Evolutionary conservation across 2,797 vertebrate genomes (phyloP).

Genomic region (Pygocentrus nattereri): DNA sequence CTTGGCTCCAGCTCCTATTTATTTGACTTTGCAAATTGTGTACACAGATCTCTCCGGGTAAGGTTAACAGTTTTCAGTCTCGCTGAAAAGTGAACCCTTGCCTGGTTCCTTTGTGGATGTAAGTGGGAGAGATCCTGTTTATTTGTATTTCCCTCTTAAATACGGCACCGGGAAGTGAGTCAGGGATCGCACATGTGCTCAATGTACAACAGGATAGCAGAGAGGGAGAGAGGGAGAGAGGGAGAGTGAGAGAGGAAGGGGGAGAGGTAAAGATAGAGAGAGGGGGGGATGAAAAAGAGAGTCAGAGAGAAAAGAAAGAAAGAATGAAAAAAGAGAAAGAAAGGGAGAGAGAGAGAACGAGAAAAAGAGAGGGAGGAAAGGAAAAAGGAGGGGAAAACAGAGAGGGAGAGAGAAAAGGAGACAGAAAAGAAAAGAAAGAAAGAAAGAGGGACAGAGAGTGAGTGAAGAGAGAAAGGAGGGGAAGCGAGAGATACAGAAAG

Average conservation of each 20-base stretch:
- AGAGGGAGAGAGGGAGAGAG: background rate
- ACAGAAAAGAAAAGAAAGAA: background rate
- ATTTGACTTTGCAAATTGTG: conserved; percentile 80
- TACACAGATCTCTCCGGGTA: conserved; percentile 78
- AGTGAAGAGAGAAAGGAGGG: too few relatives aligned
- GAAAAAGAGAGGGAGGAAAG: too few relatives aligned
- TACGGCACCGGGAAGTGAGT: conserved; percentile 75
- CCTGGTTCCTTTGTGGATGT: conserved; percentile 73
- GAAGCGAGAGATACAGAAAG: background rate
- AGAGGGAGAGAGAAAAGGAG: too few relatives aligned
- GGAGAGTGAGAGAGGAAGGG: conserved; percentile 34
- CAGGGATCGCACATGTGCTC: conserved; percentile 62
- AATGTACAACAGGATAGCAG: conserved; percentile 59
- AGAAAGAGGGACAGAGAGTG: background rate
- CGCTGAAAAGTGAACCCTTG: conserved; percentile 65
- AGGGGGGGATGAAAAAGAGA: background rate
- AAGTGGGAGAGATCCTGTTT: conserved; percentile 80
- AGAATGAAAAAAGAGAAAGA: background rate
- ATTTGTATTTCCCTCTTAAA: conserved; percentile 77
- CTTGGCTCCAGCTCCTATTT: conserved; percentile 78
- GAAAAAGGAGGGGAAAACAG: too few relatives aligned
- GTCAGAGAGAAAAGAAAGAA: background rate
- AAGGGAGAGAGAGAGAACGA: too few relatives aligned
- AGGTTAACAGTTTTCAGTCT: conserved; percentile 80
- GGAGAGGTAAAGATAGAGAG: background rate